Base-by-base conservation (phyloP, 2,113 vertebrate species). In the Podarcis raffonei region DNA sequence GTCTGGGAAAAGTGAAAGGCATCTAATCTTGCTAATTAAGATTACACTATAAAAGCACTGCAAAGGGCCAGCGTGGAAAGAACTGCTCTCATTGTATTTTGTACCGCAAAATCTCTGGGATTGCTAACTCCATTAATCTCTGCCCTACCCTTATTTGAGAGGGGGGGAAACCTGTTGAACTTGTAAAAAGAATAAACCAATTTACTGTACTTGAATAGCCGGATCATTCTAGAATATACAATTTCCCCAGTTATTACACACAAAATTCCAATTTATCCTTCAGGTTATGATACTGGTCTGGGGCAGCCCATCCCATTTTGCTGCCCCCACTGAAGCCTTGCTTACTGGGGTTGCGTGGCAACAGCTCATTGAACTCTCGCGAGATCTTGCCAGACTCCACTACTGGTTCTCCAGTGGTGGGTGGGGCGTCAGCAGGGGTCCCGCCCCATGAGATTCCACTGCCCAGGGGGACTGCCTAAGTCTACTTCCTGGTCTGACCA, bases 111-210 rank as follows among this genome's bases (percentile, higher is more conserved):
- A 74, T 92, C 85, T 95, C 92, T 94, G 89, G 83, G 83, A 81
- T 88, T 94, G 87, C 87, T 90, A 87, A 53, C 79, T 94, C 88
- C 90, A 87, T 89, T 92, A 88, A 91, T 93, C 57, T 94, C 93
- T 88, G 90, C 92, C 94, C 93, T 92, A 86, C 95, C 92, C 92
- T 90, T 84, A 87, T 92, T 90, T 84, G 88, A 86, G 95, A 85
- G 85, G 37, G 25, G 90, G 90, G 90, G 86, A 93, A 89, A 90
- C 88, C 90, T 80, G 83, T 87, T 94, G 79, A 88, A 89, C 87
- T 90, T 92, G 95, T 87, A 80, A 82, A 8, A 90, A 86, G 88
- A 89, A 66, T 86, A 92, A 84, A 92, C 87, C 91, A 94, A 66
- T 85, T 92, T 86, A 42, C 71, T 93, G 87, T 87, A 89, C 35